phyloP scores from a whole-genome alignment of 2,113 vertebrate species.

The Albula goreensis region DNA sequence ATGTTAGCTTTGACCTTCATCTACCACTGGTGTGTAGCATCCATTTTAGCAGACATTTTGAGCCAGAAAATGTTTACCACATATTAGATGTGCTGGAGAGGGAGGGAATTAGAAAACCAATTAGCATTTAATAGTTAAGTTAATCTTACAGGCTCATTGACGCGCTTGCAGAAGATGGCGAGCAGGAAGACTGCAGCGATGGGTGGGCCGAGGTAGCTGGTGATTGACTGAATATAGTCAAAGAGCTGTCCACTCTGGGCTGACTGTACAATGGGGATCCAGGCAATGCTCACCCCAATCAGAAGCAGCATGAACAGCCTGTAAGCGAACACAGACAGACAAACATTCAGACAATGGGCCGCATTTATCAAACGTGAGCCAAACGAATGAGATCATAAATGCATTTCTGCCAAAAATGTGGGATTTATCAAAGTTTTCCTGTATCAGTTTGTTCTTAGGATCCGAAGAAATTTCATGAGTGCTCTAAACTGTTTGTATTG shows the following conservation, averaged over 20 bases:
- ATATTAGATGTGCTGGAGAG: not conserved
- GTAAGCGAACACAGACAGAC: slow-evolving; percentile 29
- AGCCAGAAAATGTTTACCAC: not conserved
- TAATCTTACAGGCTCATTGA: slow-evolving; percentile 81
- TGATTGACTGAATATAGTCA: slow-evolving; percentile 91
- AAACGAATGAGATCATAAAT: too few species aligned
- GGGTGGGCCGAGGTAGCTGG: slow-evolving; percentile 90
- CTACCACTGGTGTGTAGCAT: not conserved
- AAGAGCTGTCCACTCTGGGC: slow-evolving; percentile 92
- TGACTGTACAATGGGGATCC: slow-evolving; percentile 90
- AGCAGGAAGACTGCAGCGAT: slow-evolving; percentile 88
- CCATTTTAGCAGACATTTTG: not conserved
- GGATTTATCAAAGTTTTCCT: too few species aligned
- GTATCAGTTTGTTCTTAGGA: too few species aligned
- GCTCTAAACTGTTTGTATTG: too few species aligned
- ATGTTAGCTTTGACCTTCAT: too few species aligned
- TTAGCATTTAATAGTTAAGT: too few species aligned
- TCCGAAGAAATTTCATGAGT: too few species aligned
- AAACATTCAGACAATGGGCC: not conserved
- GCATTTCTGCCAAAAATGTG: too few species aligned
- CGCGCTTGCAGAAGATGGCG: slow-evolving; percentile 87
- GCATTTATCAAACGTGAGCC: too few species aligned
- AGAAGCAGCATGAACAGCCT: slow-evolving; percentile 87
- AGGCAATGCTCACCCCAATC: slow-evolving; percentile 90
- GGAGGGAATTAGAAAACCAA: not conserved